These are phyloP conservation scores for Python bivittatus DNA, from an alignment of 2,113 vertebrate genomes.

Conservation along the genomic window DNA sequence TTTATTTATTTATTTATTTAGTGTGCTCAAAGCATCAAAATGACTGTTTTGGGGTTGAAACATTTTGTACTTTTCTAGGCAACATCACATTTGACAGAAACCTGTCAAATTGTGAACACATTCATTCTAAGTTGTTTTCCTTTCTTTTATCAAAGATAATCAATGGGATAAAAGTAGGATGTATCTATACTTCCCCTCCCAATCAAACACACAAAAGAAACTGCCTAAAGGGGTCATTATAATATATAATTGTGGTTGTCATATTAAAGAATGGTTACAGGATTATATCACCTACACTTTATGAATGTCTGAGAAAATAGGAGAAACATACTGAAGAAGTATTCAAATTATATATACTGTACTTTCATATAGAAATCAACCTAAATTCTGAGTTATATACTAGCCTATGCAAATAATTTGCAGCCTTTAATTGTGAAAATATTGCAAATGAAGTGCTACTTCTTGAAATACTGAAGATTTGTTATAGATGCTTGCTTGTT, in stretches of 20 bases:
- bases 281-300: not conserved
- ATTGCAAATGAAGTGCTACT: not conserved
- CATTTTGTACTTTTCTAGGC: not conserved
- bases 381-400: not conserved
- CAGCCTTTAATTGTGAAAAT: not conserved
- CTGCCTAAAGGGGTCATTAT: not conserved
- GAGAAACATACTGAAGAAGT: not conserved
- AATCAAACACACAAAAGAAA: no score
- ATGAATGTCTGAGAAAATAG: not conserved
- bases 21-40: not conserved
- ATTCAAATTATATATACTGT: not conserved
- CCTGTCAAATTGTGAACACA: not conserved
- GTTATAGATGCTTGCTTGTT: not conserved
- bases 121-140: not conserved
- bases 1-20: not conserved
- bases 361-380: not conserved
- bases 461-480: no score
- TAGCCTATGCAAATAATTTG: not conserved
- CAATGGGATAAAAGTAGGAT: not conserved
- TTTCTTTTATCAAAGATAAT: not conserved
- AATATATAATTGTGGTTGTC: not conserved
- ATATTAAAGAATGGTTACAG: not conserved
- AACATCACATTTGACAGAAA: not conserved
- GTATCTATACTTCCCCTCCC: not conserved
- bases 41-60: not conserved